These are phyloP conservation scores for Anguilla obscura DNA, from an alignment of 2,797 vertebrate genomes.

Conservation along the genomic window DNA sequence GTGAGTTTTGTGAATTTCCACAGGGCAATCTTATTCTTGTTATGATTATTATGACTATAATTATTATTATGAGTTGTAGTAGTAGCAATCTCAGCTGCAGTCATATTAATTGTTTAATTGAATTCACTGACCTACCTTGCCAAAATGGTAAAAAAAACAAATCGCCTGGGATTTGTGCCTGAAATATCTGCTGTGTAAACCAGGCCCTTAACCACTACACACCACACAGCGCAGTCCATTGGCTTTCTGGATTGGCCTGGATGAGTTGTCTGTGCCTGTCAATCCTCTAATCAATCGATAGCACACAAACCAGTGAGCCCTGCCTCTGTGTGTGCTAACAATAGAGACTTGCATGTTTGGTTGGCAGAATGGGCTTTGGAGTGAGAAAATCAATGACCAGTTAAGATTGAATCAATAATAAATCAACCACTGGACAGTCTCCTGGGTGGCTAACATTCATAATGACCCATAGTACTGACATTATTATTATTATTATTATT, in stretches of 20 bases:
- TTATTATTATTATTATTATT: background rate
- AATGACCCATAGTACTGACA: background rate
- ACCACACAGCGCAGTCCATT: background rate
- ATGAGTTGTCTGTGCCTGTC: background rate
- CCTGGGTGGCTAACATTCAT: background rate
- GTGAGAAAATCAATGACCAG: conserved; percentile 2
- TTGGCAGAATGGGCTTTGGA: background rate
- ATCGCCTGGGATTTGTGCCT: background rate
- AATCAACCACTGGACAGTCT: background rate
- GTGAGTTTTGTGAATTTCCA: background rate
- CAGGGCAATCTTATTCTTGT: background rate
- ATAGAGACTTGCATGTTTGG: background rate
- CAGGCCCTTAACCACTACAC: background rate
- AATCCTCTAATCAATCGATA: background rate
- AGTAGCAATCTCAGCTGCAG: background rate
- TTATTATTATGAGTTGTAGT: background rate
- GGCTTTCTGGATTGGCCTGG: background rate
- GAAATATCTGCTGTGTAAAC: background rate
- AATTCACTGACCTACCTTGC: background rate
- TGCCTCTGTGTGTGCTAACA: background rate
- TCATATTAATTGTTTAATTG: background rate
- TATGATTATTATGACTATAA: background rate
- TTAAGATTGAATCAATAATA: background rate
- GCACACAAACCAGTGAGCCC: background rate
- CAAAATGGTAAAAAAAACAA: background rate